phyloP scores from a whole-genome alignment of 2,888 invertebrate genomes.

The Callosobruchus maculatus region DNA sequence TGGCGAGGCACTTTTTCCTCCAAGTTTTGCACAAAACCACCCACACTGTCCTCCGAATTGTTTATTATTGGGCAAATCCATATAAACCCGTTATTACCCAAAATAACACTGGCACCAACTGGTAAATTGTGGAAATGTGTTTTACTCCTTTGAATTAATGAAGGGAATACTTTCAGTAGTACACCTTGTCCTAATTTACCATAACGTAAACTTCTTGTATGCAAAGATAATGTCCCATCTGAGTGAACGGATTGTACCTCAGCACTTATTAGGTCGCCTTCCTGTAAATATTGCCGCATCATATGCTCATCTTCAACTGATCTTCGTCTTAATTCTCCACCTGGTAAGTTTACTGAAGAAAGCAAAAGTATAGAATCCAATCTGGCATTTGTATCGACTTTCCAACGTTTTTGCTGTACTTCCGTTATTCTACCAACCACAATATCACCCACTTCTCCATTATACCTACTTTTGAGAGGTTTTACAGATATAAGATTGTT shows the following conservation, averaged over 20 bases:
- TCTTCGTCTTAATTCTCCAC: slow-evolving; percentile 87
- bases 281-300: slow-evolving; percentile 92
- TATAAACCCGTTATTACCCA: slow-evolving; percentile 95
- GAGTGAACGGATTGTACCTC: slow-evolving; percentile 92
- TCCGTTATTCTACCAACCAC: slow-evolving; percentile 92
- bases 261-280: slow-evolving; percentile 95
- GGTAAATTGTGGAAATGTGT: slow-evolving; percentile 93
- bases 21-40: slow-evolving; percentile 76
- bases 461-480: slow-evolving; percentile 87
- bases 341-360: slow-evolving; percentile 95
- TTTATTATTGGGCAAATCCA: slow-evolving; percentile 79
- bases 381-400: slow-evolving; percentile 89
- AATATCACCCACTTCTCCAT: slow-evolving; percentile 95
- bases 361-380: slow-evolving; percentile 82
- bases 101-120: slow-evolving; percentile 86
- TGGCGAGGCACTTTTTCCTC: slow-evolving; percentile 63
- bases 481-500: slow-evolving; percentile 91
- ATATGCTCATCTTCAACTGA: slow-evolving; percentile 96
- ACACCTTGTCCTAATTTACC: slow-evolving; percentile 92
- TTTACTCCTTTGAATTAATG: slow-evolving; percentile 87
- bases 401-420: slow-evolving; percentile 93
- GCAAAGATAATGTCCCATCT: slow-evolving; percentile 89
- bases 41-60: slow-evolving; percentile 62
- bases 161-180: slow-evolving; percentile 85
- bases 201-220: slow-evolving; percentile 94